Evolutionary conservation across 2,888 invertebrate species (phyloP), one percentile per base, ranked within the genome.

Genomic region (Ecliptopera silaceata): DNA sequence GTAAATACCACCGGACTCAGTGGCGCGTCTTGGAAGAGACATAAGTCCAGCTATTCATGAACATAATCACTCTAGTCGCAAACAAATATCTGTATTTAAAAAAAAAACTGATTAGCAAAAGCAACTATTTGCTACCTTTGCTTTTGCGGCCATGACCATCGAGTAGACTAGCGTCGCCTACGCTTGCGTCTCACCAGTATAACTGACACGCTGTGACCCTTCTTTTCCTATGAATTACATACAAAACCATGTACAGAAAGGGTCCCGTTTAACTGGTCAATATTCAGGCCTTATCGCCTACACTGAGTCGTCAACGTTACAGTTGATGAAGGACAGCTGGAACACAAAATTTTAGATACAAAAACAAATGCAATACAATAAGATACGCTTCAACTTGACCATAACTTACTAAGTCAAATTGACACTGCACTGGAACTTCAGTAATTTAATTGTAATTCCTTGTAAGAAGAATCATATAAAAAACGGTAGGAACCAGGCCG

Each of bases 121-220:
- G 60, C 63, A 49, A 44, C 51, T 55, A 43, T 61, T 63, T 32
- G 41, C 65, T 63, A 58, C 59, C 66, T 62, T 67, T 17, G 75
- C 64, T 68, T 71, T 65, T 62, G 64, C 71, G 82, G 68, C 77
- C 75, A 69, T 76, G 72, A 72, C 78, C 75, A 69, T 66, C 63
- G 67, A 65, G 63, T 59, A 71, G 70, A 70, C 76, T 75, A 75
- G 76, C 77, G 71, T 77, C 84, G 79, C 88, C 86, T 81, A 86
- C 84, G 82, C 79, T 59, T 56, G 47, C 65, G 32, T 38, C 36
- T 48, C 47, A 63, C 84, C 80, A 82, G 54, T 62, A 50, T 56
- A 61, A 65, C 61, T 72, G 81, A 80, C 65, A 81, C 72, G 55
- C 58, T 57, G 31, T 42, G 52, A 56, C 46, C 47, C 46, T 55